Percentiles rank a stretch among this genome's conserved stretches.
These are phyloP conservation scores for Diloba caeruleocephala DNA, from an alignment of 2,888 invertebrate genomes.

Conservation along the genomic window DNA sequence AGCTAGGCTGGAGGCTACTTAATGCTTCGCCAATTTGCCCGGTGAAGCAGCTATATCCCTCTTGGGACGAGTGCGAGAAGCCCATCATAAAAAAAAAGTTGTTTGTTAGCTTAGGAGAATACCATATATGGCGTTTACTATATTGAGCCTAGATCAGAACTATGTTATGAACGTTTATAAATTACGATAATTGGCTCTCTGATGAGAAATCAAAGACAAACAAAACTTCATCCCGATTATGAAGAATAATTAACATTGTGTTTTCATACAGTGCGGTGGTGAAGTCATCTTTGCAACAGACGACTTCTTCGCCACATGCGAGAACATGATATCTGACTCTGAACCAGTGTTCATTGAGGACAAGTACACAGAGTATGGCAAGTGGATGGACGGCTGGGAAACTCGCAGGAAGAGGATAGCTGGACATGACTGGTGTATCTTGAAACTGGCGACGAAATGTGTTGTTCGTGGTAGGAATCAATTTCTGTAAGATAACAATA, in stretches of 20 bases:
- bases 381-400: slow-evolving; percentile 93
- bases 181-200: too few relatives aligned
- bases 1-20: too few relatives aligned
- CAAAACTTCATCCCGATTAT: not conserved
- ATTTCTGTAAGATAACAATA: too few relatives aligned
- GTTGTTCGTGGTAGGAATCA: slow-evolving; percentile 79
- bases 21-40: too few relatives aligned
- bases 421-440: slow-evolving; percentile 91
- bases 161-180: too few relatives aligned
- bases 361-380: slow-evolving; percentile 90
- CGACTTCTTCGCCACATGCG: slow-evolving; percentile 90
- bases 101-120: too few relatives aligned
- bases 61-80: too few relatives aligned
- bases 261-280: slow-evolving; percentile 85
- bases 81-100: too few relatives aligned
- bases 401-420: slow-evolving; percentile 89
- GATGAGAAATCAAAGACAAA: too few relatives aligned
- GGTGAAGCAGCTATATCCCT: too few relatives aligned
- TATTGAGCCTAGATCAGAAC: too few relatives aligned
- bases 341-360: slow-evolving; percentile 89
- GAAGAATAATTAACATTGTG: not conserved
- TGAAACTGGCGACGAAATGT: slow-evolving; percentile 88
- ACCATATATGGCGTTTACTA: too few relatives aligned
- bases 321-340: slow-evolving; percentile 87
- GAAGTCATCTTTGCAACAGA: slow-evolving; percentile 90